Conservation (phyloP, 1,140 invertebrate genomes). For the Hydropsyche tenuis region DNA sequence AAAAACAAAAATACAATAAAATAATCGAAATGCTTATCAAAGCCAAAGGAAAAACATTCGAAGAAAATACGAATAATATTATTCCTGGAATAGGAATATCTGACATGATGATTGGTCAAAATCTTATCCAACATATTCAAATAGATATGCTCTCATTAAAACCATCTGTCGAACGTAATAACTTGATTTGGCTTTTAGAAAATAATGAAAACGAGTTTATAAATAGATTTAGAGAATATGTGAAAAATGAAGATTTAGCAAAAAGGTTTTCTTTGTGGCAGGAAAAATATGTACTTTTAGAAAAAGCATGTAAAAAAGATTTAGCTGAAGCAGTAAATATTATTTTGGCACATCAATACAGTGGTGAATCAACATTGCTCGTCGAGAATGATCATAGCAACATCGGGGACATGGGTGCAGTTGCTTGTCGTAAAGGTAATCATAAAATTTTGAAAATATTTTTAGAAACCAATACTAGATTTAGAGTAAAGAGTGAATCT, state of each 20-base stretch:
- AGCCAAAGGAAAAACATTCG: constrained; percentile 64
- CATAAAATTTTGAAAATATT: constrained; percentile 67
- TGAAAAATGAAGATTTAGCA: constrained; percentile 47
- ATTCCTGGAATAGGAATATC: no score
- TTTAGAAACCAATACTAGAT: constrained; percentile 60
- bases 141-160: constrained; percentile 59
- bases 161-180: constrained; percentile 57
- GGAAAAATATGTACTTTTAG: constrained; percentile 62
- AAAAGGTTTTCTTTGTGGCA: constrained; percentile 41
- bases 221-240: constrained; percentile 58
- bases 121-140: no score
- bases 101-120: no score
- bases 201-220: constrained; percentile 62
- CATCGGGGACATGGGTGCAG: constrained; percentile 61
- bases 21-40: constrained; percentile 64
- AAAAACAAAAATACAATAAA: constrained; percentile 66
- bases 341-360: constrained; percentile 65
- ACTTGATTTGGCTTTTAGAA: constrained; percentile 59
- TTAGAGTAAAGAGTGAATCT: constrained; percentile 59
- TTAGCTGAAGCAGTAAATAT: constrained; percentile 63
- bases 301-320: constrained; percentile 64
- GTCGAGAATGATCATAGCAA: constrained; percentile 53
- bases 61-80: constrained; percentile 56
- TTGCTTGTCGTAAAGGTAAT: constrained; percentile 68
- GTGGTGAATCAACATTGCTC: constrained; percentile 54